Evolutionary conservation across 2,113 vertebrate genomes (phyloP).

Genomic region (Acanthochromis polyacanthus): DNA sequence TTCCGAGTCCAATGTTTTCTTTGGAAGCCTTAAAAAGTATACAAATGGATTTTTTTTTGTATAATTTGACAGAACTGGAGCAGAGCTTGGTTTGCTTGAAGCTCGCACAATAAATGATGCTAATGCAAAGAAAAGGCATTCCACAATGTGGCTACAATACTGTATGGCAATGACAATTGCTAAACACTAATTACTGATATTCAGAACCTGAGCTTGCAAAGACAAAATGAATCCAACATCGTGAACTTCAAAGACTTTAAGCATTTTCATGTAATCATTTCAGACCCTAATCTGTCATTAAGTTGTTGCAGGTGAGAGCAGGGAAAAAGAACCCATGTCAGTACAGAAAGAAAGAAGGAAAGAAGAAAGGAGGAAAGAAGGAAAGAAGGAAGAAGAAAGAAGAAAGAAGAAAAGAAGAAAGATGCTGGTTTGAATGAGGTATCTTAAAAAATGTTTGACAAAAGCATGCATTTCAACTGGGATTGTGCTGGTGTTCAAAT

Average conservation of each 20-base stretch:
- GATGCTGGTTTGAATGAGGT: background rate
- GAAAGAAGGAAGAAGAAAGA: background rate
- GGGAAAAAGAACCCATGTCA: conserved; percentile 7
- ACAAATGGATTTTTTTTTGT: too few relatives aligned
- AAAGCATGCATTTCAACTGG: background rate
- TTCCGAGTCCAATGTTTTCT: too few relatives aligned
- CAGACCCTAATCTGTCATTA: conserved; percentile 23
- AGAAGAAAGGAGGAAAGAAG: conserved; percentile 14
- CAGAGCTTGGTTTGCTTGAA: too few relatives aligned
- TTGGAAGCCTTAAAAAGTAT: too few relatives aligned
- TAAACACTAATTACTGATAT: too few relatives aligned
- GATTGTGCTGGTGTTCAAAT: background rate
- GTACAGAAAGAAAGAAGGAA: conserved; percentile 16
- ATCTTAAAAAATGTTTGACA: background rate
- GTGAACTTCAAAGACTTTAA: background rate
- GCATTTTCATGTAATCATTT: background rate
- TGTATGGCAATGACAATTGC: too few relatives aligned
- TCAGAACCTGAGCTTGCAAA: background rate
- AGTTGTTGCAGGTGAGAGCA: conserved; percentile 69
- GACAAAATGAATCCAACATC: background rate
- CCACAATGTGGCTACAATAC: too few relatives aligned
- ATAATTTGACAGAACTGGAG: too few relatives aligned
- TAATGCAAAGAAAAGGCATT: too few relatives aligned
- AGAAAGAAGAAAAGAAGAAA: background rate
- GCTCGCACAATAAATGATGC: too few relatives aligned